A percentile compares a stretch with the other conserved stretches of the same genome.
Conservation (phyloP, 2,888 invertebrate species). For the Ischnura elegans region DNA sequence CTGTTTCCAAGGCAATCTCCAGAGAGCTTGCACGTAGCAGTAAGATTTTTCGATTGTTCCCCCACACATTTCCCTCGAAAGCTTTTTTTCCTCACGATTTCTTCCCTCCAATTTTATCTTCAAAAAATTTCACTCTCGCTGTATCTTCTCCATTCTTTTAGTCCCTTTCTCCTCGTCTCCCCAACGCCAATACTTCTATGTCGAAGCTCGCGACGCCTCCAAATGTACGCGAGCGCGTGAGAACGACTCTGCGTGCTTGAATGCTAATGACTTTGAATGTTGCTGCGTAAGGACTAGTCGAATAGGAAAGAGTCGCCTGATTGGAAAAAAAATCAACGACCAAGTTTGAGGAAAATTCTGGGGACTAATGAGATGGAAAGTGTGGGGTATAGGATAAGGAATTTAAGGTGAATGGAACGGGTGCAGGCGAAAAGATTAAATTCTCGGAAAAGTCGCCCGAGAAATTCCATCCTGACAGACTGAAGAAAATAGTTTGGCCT, state of each 20-base stretch:
- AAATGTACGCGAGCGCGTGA: neutral
- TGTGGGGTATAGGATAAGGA: neutral
- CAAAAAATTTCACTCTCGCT: neutral
- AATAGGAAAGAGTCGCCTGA: no score
- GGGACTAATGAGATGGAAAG: neutral
- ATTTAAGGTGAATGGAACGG: no score
- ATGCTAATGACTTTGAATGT: neutral
- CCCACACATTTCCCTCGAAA: neutral
- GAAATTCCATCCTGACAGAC: no score
- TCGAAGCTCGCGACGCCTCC: neutral
- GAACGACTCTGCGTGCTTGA: neutral
- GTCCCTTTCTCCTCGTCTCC: neutral
- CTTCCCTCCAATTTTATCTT: neutral
- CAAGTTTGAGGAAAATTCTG: neutral
- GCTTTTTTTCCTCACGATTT: no score
- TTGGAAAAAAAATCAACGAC: no score
- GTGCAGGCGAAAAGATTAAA: no score
- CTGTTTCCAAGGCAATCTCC: neutral
- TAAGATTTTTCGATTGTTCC: neutral
- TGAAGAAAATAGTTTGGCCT: no score
- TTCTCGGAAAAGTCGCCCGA: no score
- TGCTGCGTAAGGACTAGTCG: no score
- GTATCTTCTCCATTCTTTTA: neutral
- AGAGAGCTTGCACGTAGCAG: neutral
- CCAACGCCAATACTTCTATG: neutral